These are phyloP conservation scores for Sebastolobus alascanus DNA, from an alignment of 2,797 vertebrate species.

Conservation along the genomic window DNA sequence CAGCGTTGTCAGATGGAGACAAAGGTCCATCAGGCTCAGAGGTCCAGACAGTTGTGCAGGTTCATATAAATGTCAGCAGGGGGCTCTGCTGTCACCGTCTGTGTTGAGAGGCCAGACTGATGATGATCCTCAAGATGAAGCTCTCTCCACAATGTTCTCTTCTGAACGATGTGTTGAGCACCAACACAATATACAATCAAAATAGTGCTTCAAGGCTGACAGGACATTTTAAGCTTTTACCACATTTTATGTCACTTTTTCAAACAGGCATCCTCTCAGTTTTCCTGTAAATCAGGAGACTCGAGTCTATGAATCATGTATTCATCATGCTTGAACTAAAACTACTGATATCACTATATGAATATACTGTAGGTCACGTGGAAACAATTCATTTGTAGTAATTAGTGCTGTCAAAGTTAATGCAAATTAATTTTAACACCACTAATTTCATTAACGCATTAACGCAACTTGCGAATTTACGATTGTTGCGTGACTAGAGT, in stretches of 20 bases:
- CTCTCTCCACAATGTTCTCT: not conserved
- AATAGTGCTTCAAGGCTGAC: not conserved
- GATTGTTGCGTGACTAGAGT: too few relatives aligned
- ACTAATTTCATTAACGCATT: too few relatives aligned
- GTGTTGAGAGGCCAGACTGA: not conserved
- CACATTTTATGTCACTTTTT: not conserved
- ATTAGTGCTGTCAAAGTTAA: too few relatives aligned
- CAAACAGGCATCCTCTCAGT: too few relatives aligned
- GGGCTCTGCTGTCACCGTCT: constrained; percentile 44
- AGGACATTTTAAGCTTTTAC: not conserved
- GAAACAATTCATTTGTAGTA: not conserved
- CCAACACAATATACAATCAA: not conserved
- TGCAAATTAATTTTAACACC: too few relatives aligned
- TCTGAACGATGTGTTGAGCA: too few relatives aligned
- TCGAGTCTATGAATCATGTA: not conserved
- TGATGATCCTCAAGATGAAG: not conserved
- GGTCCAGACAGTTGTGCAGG: not conserved
- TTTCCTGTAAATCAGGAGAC: not conserved
- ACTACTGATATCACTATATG: not conserved
- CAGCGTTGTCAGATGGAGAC: not conserved
- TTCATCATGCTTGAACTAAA: not conserved
- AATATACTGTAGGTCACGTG: not conserved
- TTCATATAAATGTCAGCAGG: constrained; percentile 33
- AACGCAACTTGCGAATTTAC: too few relatives aligned
- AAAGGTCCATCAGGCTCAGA: not conserved